Conservation (phyloP, 1,140 invertebrate species). For the Drosophila sturtevanti region DNA sequence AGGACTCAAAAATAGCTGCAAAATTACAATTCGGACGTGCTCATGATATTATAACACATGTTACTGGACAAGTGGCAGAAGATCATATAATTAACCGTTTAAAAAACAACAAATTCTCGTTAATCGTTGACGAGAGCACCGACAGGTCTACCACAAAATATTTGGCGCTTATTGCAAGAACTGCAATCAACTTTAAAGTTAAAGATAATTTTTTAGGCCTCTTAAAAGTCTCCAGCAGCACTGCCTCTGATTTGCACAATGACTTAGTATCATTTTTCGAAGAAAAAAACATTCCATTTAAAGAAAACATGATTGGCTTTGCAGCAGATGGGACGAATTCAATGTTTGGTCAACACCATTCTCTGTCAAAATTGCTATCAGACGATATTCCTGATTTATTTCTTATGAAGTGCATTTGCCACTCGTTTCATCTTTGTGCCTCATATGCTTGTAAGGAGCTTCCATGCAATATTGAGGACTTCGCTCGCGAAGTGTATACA, state of each 20-base stretch:
- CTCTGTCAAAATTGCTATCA: not conserved
- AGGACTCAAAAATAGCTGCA: not conserved
- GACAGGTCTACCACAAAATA: not conserved
- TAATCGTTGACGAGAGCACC: not conserved
- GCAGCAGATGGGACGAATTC: not conserved
- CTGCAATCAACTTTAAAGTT: not conserved
- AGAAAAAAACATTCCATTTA: not conserved
- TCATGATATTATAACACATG: not conserved
- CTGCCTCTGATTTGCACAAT: too few relatives aligned
- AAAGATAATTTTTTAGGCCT: not conserved
- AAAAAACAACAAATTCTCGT: not conserved
- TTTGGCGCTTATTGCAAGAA: not conserved
- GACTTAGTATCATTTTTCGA: not conserved
- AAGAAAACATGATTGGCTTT: not conserved
- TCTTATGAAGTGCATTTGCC: not conserved
- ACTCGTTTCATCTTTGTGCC: not conserved
- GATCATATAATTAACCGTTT: not conserved
- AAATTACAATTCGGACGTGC: too few relatives aligned
- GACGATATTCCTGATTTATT: not conserved
- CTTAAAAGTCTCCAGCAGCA: not conserved
- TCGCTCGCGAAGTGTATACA: too few relatives aligned
- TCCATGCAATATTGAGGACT: too few relatives aligned
- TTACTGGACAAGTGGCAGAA: not conserved
- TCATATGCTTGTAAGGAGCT: not conserved
- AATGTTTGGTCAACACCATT: not conserved